Evolutionary conservation across 1,140 invertebrate genomes (phyloP).

Genomic region (Pseudoatta argentina): DNA sequence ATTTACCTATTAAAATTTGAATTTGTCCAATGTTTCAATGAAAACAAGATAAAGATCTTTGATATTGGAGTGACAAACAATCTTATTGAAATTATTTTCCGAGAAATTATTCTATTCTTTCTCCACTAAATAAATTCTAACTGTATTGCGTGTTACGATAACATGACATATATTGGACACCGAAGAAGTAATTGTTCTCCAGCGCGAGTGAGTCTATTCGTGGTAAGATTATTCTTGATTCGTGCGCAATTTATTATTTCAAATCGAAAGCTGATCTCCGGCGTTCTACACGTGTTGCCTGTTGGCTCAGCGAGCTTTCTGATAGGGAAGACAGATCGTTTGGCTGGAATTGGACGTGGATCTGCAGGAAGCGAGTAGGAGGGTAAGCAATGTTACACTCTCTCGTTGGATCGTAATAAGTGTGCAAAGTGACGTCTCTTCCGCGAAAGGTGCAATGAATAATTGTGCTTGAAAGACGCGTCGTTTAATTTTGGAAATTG

Average conservation of each 20-base stretch:
- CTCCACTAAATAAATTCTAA: not conserved
- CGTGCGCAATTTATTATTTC: constrained; percentile 69
- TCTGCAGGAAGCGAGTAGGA: constrained; percentile 73
- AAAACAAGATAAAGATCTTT: not conserved
- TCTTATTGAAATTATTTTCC: not conserved
- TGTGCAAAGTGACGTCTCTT: constrained; percentile 58
- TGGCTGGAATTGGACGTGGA: constrained; percentile 63
- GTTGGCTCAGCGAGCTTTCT: constrained; percentile 69
- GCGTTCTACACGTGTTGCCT: constrained; percentile 72
- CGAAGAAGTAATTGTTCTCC: constrained; percentile 46
- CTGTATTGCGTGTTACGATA: constrained; percentile 19
- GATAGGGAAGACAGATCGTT: constrained; percentile 72
- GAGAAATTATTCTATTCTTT: not conserved
- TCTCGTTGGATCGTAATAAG: constrained; percentile 65
- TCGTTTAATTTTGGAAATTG: constrained; percentile 66
- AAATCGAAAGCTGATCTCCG: constrained; percentile 70
- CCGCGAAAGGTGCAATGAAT: constrained; percentile 66
- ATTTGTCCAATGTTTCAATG: not conserved
- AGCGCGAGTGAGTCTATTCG: constrained; percentile 20
- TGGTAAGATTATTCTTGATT: constrained; percentile 44
- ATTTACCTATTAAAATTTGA: constrained; percentile 7
- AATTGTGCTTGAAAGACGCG: constrained; percentile 66
- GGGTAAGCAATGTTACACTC: constrained; percentile 52
- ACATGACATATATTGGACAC: constrained; percentile 46
- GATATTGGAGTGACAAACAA: not conserved